Conservation (phyloP, 2,888 invertebrate genomes). For the Xanthostigma xanthostigma region DNA sequence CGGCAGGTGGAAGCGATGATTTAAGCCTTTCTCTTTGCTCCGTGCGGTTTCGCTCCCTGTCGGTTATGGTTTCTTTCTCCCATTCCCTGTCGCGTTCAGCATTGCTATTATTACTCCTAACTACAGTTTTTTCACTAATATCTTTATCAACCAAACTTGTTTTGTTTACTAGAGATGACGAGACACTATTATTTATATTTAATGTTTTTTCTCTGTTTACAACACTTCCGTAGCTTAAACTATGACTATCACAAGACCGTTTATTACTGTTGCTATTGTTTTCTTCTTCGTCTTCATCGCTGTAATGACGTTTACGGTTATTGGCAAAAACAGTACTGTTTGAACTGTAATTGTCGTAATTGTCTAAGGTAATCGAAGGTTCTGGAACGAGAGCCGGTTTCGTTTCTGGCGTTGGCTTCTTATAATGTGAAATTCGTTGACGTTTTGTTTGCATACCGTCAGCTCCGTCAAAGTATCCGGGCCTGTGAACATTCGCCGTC, state of each 20-base stretch:
- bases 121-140: conserved; percentile 5
- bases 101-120: conserved; percentile 5
- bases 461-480: conserved; percentile 43
- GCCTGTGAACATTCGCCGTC: conserved; percentile 31
- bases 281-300: conserved; percentile 21
- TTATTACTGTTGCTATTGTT: conserved; percentile 15
- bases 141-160: conserved; percentile 7
- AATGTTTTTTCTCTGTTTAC: conserved; percentile 22
- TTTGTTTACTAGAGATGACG: conserved; percentile 7
- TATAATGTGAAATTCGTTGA: conserved; percentile 75
- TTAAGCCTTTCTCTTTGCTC: too few species aligned
- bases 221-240: conserved; percentile 20
- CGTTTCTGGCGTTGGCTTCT: conserved; percentile 35
- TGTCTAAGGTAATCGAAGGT: background rate
- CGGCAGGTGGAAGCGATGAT: too few species aligned
- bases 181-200: conserved; percentile 3
- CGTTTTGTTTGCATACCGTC: conserved; percentile 52
- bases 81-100: background rate
- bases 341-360: too few species aligned
- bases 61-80: too few species aligned
- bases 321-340: conserved; percentile 11
- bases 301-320: conserved; percentile 20
- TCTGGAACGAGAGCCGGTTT: conserved; percentile 4
- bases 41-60: too few species aligned
- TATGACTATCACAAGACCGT: conserved; percentile 27